phyloP scores from a whole-genome alignment of 2,113 vertebrate species.

The Upupa epops region DNA sequence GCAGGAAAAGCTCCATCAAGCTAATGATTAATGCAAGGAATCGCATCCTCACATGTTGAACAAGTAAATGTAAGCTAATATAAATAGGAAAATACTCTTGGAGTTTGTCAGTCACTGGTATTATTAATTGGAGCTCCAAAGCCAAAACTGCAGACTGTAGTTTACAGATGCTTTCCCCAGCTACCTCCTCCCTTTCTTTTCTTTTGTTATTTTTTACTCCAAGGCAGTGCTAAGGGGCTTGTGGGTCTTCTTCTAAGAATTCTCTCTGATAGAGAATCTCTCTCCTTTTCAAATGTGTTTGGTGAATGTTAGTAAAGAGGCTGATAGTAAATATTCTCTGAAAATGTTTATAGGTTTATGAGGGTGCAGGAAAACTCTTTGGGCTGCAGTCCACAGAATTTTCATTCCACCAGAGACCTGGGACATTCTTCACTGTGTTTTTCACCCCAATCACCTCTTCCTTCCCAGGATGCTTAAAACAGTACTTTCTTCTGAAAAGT shows the following conservation, averaged over 20 bases:
- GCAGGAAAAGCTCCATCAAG: constrained; percentile 51
- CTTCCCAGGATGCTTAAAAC: not conserved
- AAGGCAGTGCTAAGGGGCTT: not conserved
- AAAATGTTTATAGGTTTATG: constrained; percentile 43
- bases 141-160: constrained; percentile 53
- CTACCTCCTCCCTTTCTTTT: not conserved
- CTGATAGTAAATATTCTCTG: constrained; percentile 47
- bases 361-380: constrained; percentile 29
- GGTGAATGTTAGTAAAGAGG: constrained; percentile 31
- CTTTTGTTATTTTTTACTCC: rapidly evolving
- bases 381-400: constrained; percentile 28
- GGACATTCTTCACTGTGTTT: constrained; percentile 2
- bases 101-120: constrained; percentile 56
- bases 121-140: constrained; percentile 60
- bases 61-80: constrained; percentile 67
- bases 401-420: not conserved
- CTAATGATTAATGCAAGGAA: constrained; percentile 62
- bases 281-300: constrained; percentile 36
- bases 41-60: constrained; percentile 69
- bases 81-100: constrained; percentile 66
- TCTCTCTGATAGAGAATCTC: constrained; percentile 24
- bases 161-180: constrained; percentile 60
- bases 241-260: constrained; percentile 5
- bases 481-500: not conserved
- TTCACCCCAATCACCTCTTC: not conserved